Evolutionary conservation across 2,888 invertebrate species (phyloP).

Genomic region (Sisyra terminalis): DNA sequence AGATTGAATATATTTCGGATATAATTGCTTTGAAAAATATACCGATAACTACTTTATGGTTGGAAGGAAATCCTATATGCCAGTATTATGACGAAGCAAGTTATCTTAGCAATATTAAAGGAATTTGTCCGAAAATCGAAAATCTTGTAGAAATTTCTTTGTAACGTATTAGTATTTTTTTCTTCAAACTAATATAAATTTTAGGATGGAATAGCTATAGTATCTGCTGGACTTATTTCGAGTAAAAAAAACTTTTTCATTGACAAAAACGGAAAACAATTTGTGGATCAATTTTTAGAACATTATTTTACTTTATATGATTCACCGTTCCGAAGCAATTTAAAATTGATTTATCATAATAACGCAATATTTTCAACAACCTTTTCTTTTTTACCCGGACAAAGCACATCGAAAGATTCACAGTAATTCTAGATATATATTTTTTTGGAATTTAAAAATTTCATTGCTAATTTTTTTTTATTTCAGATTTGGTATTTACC

Average conservation of each 20-base stretch:
- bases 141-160: too few relatives aligned
- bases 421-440: too few relatives aligned
- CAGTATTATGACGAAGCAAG: slow-evolving; percentile 38
- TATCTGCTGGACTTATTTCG: slow-evolving; percentile 27
- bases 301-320: slow-evolving; percentile 52
- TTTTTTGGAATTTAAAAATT: too few relatives aligned
- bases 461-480: too few relatives aligned
- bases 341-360: slow-evolving; percentile 43
- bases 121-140: slow-evolving; percentile 32
- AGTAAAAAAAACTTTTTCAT: slow-evolving; percentile 34
- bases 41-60: slow-evolving; percentile 24
- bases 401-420: slow-evolving; percentile 16
- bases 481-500: too few relatives aligned
- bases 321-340: slow-evolving; percentile 30
- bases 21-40: slow-evolving; percentile 17
- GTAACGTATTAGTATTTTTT: too few relatives aligned
- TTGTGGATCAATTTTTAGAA: slow-evolving; percentile 45
- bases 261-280: slow-evolving; percentile 25
- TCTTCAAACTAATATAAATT: slow-evolving; percentile 7
- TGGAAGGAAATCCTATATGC: slow-evolving; percentile 59
- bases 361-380: slow-evolving; percentile 45
- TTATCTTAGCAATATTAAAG: slow-evolving; percentile 38
- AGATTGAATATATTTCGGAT: slow-evolving; percentile 18
- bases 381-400: slow-evolving; percentile 18
- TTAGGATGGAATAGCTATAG: slow-evolving; percentile 34